These are phyloP conservation scores for Scomber japonicus DNA, from an alignment of 2,113 vertebrate genomes.

Conservation along the genomic window DNA sequence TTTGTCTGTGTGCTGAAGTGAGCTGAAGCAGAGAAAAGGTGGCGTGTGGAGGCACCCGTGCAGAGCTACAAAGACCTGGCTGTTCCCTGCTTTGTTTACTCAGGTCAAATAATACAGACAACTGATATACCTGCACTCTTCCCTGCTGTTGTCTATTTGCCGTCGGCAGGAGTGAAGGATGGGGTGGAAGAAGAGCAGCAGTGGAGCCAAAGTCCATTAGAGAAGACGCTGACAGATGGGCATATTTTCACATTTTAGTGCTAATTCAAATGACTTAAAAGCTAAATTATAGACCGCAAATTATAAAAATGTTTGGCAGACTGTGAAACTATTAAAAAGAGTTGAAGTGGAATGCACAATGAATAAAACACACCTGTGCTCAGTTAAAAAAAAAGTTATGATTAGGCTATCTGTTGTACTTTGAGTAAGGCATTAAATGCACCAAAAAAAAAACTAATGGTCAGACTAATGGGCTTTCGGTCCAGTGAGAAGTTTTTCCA, in stretches of 20 bases:
- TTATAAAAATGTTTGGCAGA: background rate
- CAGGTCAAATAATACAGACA: constrained; percentile 60
- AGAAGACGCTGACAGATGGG: background rate
- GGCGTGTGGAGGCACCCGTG: background rate
- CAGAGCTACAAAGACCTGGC: constrained; percentile 33
- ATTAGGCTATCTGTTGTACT: too few relatives aligned
- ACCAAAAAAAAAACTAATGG: too few relatives aligned
- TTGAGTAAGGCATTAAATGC: too few relatives aligned
- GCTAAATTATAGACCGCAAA: background rate
- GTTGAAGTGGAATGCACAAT: background rate
- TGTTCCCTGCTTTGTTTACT: constrained; percentile 65
- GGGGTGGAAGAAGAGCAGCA: background rate
- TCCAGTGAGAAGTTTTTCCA: too few relatives aligned
- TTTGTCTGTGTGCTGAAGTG: constrained; percentile 7
- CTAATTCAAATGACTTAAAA: background rate
- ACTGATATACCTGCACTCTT: constrained; percentile 45
- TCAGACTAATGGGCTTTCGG: too few relatives aligned
- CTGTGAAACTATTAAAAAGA: too few relatives aligned
- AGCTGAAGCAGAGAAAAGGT: constrained; percentile 37
- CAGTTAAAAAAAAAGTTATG: too few relatives aligned
- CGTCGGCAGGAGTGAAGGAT: background rate
- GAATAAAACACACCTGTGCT: too few relatives aligned
- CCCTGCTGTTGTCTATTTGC: constrained; percentile 37
- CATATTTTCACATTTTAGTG: background rate
- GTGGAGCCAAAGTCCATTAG: background rate